A percentile compares a stretch with the other conserved stretches of the same genome.
phyloP scores from a whole-genome alignment of 2,888 invertebrate species.

The Thera britannica region DNA sequence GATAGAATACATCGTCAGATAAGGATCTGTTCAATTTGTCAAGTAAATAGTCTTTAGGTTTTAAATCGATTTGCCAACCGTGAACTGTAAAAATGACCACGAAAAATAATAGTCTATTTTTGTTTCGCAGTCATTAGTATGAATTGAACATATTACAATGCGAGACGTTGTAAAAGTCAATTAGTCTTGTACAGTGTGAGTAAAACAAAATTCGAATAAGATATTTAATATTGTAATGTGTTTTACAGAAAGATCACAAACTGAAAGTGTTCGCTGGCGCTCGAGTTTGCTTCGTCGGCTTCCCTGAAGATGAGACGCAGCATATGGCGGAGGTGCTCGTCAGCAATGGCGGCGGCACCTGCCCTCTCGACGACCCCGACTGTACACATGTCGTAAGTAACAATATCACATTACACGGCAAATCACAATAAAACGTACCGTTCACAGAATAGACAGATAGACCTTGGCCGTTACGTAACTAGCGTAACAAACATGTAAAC shows the following conservation, averaged over 20 bases:
- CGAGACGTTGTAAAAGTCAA: slow-evolving; percentile 10
- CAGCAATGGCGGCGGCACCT: slow-evolving; percentile 93
- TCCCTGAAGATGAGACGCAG: slow-evolving; percentile 94
- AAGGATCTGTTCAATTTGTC: background rate
- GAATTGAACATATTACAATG: background rate
- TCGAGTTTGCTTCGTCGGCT: slow-evolving; percentile 94
- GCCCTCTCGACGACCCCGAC: slow-evolving; percentile 91
- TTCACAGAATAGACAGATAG: slow-evolving; percentile 34
- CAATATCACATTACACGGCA: slow-evolving; percentile 21
- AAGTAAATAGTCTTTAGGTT: background rate
- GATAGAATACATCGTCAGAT: slow-evolving; percentile 20
- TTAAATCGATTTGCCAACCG: background rate
- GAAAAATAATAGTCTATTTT: background rate
- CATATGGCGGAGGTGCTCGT: slow-evolving; percentile 96
- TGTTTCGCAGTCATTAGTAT: background rate
- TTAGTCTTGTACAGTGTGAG: background rate
- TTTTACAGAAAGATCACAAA: slow-evolving; percentile 87
- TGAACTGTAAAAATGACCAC: background rate
- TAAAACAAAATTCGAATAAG: slow-evolving; percentile 7
- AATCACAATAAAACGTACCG: slow-evolving; percentile 19
- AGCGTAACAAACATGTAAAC: slow-evolving; percentile 34
- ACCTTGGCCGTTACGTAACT: slow-evolving; percentile 40
- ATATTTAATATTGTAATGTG: slow-evolving; percentile 15
- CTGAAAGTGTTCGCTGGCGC: slow-evolving; percentile 95
- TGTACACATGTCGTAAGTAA: slow-evolving; percentile 96